Evolutionary conservation across 1,140 invertebrate genomes (phyloP), one percentile per base, ranked within the genome.

Genomic region (Archivesica marissinica): DNA sequence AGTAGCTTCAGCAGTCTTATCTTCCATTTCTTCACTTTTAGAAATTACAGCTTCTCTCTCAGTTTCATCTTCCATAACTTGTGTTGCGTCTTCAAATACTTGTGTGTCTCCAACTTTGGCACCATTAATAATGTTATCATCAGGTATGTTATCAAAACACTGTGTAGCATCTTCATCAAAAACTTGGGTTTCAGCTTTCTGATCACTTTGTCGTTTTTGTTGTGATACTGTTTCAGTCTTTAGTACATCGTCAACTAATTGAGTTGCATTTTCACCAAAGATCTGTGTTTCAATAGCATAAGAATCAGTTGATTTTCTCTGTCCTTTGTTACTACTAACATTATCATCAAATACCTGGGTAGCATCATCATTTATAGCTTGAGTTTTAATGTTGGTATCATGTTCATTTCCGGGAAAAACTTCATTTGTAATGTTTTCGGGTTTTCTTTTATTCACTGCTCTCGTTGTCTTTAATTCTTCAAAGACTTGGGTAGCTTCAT

Each of bases 321-420:
- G 52, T 17, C 17, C 13, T 56, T 77, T 25, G 66, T 33, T 2
- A 11, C 41, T 38, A n/a, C 25, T 25, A 20, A 11, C 50, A 64
- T 15, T 47, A 38, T 87, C 87, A 20, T 66, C 74, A 77, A 88
- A 75, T n/a, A 87, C 87, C 44, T 87, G 88, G 23, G 88, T 89
- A 28, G 86, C 83, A 77, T 82, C 86, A 77, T 86, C 82, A 52
- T 25, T 72, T 15, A 44, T 11, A 9, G 25, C 75, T 39, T 1
- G 6, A 6, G 25, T 1, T 61, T 78, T 50, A 30, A 2, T 50
- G n/a, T 39, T 35, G 15, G 11, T 61, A 15, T 38, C 39, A n/a
- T n/a, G n/a, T 76, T 39, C 52, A 74, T 74, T 78, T 23, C 13
- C 25, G 0, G 68, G 68, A 68, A 86, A 50, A 9, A 83, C 79